phyloP scores from a whole-genome alignment of 1,140 invertebrate species.

The Papilio aristodemus region DNA sequence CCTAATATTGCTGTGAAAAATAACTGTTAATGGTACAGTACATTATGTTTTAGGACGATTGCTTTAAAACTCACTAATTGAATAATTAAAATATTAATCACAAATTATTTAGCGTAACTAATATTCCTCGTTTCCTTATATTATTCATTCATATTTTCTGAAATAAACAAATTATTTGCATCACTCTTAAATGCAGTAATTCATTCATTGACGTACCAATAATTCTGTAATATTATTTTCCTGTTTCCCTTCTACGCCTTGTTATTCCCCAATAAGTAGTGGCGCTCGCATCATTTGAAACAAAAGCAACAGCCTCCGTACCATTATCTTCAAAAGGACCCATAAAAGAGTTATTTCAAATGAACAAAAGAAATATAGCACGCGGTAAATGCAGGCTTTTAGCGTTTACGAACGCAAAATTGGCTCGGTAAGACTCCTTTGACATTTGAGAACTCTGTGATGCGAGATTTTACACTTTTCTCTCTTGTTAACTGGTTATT shows the following conservation, averaged over 20 bases:
- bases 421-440: constrained; percentile 24
- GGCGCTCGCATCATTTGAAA: constrained; percentile 24
- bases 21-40: neutral
- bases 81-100: too few relatives aligned
- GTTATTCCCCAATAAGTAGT: constrained; percentile 1
- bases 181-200: constrained; percentile 38
- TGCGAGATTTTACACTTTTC: constrained; percentile 23
- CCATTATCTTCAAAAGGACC: constrained; percentile 8
- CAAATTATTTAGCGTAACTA: neutral
- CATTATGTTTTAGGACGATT: neutral
- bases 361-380: constrained; percentile 28
- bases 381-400: constrained; percentile 28
- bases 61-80: neutral
- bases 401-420: constrained; percentile 30
- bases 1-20: neutral
- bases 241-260: neutral
- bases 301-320: constrained; percentile 19
- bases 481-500: constrained; percentile 1
- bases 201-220: neutral
- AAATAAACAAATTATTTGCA: neutral
- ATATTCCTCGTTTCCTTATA: neutral
- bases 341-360: constrained; percentile 25
- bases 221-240: neutral
- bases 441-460: constrained; percentile 19
- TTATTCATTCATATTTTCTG: neutral